Base-by-base conservation (phyloP, 1,140 invertebrate species). In the Pomacea maculata region DNA sequence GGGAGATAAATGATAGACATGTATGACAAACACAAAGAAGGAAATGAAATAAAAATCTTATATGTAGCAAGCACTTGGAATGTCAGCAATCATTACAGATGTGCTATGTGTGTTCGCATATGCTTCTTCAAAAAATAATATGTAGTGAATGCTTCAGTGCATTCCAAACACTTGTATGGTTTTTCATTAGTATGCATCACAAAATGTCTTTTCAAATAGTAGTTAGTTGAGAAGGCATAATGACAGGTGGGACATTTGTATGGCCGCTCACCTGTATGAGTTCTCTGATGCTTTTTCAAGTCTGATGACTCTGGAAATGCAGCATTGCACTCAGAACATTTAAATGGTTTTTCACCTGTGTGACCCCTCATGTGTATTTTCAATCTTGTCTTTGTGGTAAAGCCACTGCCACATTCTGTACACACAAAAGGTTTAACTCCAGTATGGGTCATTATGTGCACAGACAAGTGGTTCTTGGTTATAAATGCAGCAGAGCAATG, bases 401-500 rank as follows among this genome's bases (percentile, higher is more conserved):
- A 81, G 0, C 63, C 63, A n/a, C 63, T 67, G 21, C 80, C 75
- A 75, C 80, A 81, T 29, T 76, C 74, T 52, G 63, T 63, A 55
- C 80, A 81, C 14, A 75, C 80, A 75, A 70, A 74, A 17, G 72
- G 74, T 61, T 81, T 81, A 52, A 57, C 65, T n/a, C 80, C 80
- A 67, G 64, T 75, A 72, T 65, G 61, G 52, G 54, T 65, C 61
- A 45, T 65, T 67, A 63, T 72, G 71, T 78, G 75, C 17, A n/a
- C 19, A 21, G 64, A 72, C 9, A 81, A 75, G 65, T 73, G 71
- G 34, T 65, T 73, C 63, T 78, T 75, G 34, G 83, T 68, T 5
- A 75, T 72, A 75, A 85, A 86, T 19, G 70, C 55, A 57, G 82
- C 80, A 34, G 68, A 78, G 75, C 85, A 86, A 54, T 78, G 68